Evolutionary conservation across 2,888 invertebrate genomes (phyloP).

Genomic region (Drosophila gaucha): DNA sequence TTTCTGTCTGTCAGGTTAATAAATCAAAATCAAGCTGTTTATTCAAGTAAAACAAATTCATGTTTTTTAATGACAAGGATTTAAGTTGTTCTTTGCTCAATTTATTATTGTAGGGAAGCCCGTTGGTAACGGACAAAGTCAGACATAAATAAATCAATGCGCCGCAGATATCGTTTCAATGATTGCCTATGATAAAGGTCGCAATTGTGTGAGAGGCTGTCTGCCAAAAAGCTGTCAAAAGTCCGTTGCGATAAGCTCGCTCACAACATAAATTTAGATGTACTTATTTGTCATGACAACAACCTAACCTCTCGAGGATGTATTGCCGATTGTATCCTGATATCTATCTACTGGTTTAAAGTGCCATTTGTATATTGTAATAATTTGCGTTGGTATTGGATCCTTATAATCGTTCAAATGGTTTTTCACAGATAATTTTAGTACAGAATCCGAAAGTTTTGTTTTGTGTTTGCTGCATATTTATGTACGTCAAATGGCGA

Average conservation of each 20-base stretch:
- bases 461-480: conserved; percentile 45
- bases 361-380: conserved; percentile 1
- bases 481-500: conserved; percentile 42
- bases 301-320: conserved; percentile 3
- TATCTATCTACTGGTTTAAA: conserved; percentile 7
- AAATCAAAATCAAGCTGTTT: conserved; percentile 71
- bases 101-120: conserved; percentile 53
- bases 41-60: conserved; percentile 61
- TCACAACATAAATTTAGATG: conserved; percentile 33
- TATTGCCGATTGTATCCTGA: background rate
- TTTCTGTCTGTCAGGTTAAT: conserved; percentile 63
- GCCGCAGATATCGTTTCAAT: conserved; percentile 44
- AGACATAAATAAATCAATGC: conserved; percentile 61
- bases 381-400: conserved; percentile 32
- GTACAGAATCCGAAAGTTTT: conserved; percentile 13
- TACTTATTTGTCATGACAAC: conserved; percentile 46
- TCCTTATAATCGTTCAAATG: conserved; percentile 7
- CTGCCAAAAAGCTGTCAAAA: conserved; percentile 68
- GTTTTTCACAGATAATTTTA: conserved; percentile 39
- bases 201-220: conserved; percentile 33
- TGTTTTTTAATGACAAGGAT: conserved; percentile 69
- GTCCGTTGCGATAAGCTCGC: conserved; percentile 57
- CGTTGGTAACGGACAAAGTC: conserved; percentile 44
- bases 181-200: conserved; percentile 37
- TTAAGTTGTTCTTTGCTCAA: conserved; percentile 52